Conservation (phyloP, 2,113 vertebrate species). For the Nibea albiflora region DNA sequence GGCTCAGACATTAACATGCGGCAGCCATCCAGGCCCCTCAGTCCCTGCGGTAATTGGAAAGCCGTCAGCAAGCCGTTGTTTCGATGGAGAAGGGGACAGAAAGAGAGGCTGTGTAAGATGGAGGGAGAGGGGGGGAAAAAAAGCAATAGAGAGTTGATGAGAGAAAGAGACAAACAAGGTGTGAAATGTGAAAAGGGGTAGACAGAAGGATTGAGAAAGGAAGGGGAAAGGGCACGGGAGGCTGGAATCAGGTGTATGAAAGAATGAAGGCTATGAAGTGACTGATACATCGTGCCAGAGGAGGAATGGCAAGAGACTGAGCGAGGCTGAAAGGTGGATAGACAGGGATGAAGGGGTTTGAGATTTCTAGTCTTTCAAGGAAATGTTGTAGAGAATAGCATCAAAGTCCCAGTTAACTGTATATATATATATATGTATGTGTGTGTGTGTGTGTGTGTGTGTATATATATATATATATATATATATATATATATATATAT, state of each 20-base stretch:
- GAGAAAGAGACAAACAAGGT: constrained; percentile 54
- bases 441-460: background rate
- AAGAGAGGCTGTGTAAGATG: constrained; percentile 41
- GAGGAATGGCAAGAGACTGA: constrained; percentile 5
- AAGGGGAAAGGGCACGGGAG: constrained; percentile 38
- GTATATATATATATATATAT: background rate
- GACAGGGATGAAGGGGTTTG: constrained; percentile 14
- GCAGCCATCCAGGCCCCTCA: constrained; percentile 71
- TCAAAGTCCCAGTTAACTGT: background rate
- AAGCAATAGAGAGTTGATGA: constrained; percentile 49
- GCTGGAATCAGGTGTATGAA: constrained; percentile 42
- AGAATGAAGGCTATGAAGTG: constrained; percentile 44
- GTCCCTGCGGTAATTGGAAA: constrained; percentile 85
- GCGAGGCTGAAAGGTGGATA: constrained; percentile 22
- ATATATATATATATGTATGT: background rate
- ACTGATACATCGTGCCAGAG: constrained; percentile 18
- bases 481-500: no score
- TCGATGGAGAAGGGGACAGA: constrained; percentile 49
- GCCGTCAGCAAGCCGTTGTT: constrained; percentile 80
- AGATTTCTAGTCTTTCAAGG: constrained; percentile 28
- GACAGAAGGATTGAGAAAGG: constrained; percentile 18
- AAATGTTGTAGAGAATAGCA: constrained; percentile 26
- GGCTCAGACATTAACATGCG: constrained; percentile 79
- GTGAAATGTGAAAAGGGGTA: constrained; percentile 22
- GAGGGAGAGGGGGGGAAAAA: constrained; percentile 34